Base-by-base conservation (phyloP, 1,140 invertebrate species). In the Drosophila sucinea region DNA sequence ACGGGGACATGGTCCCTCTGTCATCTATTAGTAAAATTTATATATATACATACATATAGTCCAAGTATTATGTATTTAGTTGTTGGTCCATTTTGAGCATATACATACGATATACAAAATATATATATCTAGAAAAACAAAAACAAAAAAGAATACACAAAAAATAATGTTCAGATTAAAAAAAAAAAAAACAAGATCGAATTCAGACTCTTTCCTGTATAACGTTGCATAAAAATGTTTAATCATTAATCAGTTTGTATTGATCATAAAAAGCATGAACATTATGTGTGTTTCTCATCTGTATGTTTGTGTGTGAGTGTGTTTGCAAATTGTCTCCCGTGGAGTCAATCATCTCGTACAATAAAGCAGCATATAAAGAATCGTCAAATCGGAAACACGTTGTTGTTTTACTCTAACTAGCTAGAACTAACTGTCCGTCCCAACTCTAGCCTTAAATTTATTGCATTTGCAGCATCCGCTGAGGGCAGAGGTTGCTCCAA, bases 61-160 rank as follows among this genome's bases (percentile, higher is more conserved):
- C 61, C 75, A 81, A 87, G 77, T 89, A 87, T 89, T 89, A 87
- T 89, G 83, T 87, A 89, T 86, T 86, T 86, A 80, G 83, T 89
- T 87, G 84, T 89, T 87, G 83, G 83, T 87, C 83, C 83, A 86
- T 86, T 87, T 87, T 79, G 61, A 81, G 69, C 71, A 79, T 64
- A 67, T 73, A 73, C 51, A 81, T 75, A 81, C 74, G 67, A 79
- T 47, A 47, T 47, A 47, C 3, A 47, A 0, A 30, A 3, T 30
- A 47, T 51, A 51, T 51, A 51, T 51, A 73, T 40, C 67, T 60
- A 57, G 27, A 51, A 63, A 41, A 71, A 56, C 61, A 25, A 65
- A 62, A 79, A 56, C 33, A 74, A 70, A 79, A 60, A 77, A 40
- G 40, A 67, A 73, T 60, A 67, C 58, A 73, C 54, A 27, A 63